A percentile compares a stretch with the other conserved stretches of the same genome.
phyloP scores from a whole-genome alignment of 1,140 invertebrate species.

The Teleopsis dalmanni region DNA sequence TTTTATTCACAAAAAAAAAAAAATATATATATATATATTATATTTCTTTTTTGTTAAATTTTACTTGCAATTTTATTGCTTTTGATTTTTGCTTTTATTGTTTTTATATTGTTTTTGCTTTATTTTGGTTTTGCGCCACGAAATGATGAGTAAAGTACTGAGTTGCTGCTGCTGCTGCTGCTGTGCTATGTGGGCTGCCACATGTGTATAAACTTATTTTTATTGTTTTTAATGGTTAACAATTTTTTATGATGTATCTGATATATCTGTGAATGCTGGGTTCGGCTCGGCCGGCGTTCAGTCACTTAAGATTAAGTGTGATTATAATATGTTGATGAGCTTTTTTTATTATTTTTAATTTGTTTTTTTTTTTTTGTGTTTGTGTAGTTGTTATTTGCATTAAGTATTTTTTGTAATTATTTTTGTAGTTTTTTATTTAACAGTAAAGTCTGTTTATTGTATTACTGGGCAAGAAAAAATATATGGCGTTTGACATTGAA shows the following conservation, averaged over 20 bases:
- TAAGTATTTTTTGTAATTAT: neutral
- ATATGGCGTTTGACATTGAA: constrained; percentile 18
- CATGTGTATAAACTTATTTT: no score
- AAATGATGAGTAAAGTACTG: neutral
- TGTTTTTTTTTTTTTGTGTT: neutral
- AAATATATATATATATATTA: no score
- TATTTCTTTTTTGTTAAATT: no score
- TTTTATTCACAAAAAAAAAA: no score
- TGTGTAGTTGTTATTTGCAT: no score
- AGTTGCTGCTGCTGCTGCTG: constrained; percentile 2
- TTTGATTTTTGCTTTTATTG: neutral
- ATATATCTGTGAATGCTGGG: constrained; percentile 1
- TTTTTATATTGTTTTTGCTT: neutral
- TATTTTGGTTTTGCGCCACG: neutral
- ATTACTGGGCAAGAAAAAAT: no score
- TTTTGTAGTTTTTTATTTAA: neutral
- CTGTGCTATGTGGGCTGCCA: no score
- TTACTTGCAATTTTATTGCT: constrained; percentile 1
- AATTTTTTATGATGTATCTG: no score
- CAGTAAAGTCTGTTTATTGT: no score
- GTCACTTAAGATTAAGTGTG: constrained; percentile 9
- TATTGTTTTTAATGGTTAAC: no score
- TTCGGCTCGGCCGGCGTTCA: constrained; percentile 1
- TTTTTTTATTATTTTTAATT: neutral
- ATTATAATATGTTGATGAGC: constrained; percentile 1